Conservation (phyloP, 2,888 invertebrate species). For the Oxytorus armatus region DNA sequence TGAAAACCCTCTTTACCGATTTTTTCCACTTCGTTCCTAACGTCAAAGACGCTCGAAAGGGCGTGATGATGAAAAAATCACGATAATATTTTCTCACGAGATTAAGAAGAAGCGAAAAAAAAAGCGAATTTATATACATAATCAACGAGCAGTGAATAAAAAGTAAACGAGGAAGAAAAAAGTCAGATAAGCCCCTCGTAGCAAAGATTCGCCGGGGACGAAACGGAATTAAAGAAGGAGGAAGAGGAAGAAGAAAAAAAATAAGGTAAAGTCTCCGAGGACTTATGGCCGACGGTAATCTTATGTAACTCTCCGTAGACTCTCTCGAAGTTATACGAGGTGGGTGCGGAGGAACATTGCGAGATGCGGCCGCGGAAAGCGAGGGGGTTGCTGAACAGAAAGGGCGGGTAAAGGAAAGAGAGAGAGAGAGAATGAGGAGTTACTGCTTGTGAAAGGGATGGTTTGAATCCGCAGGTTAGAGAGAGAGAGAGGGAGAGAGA, state of each 20-base stretch:
- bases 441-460: conserved; percentile 65
- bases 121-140: background rate
- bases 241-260: conserved; percentile 26
- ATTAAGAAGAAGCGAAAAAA: conserved; percentile 1
- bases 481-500: conserved; percentile 17
- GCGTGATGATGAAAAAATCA: conserved; percentile 8
- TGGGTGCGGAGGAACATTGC: conserved; percentile 50
- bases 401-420: conserved; percentile 36
- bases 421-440: conserved; percentile 22
- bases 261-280: conserved; percentile 46
- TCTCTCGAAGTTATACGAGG: conserved; percentile 70
- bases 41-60: background rate
- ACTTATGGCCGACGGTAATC: conserved; percentile 65
- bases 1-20: background rate
- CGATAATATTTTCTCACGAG: conserved; percentile 21
- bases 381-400: conserved; percentile 10
- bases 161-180: conserved; percentile 1
- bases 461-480: too few species aligned
- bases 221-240: conserved; percentile 35
- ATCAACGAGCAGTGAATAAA: background rate
- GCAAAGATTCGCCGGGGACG: conserved; percentile 28
- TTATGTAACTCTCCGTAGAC: conserved; percentile 61
- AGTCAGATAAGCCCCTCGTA: conserved; percentile 1
- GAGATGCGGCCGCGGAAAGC: conserved; percentile 45
- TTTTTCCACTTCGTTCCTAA: background rate